phyloP scores from a whole-genome alignment of 2,888 invertebrate genomes.

The Netelia virgata region DNA sequence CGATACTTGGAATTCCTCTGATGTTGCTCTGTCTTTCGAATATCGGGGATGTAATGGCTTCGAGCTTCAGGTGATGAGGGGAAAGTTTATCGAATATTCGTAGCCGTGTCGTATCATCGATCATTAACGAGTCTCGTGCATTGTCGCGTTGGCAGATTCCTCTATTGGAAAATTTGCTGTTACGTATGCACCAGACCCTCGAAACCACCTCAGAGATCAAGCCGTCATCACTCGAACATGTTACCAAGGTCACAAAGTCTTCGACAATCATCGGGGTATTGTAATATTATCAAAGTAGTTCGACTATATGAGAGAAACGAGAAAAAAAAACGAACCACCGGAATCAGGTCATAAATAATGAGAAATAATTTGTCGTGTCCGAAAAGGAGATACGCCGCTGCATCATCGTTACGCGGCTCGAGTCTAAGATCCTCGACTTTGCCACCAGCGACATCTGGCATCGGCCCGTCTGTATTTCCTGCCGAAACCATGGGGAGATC shows the following conservation, averaged over 20 bases:
- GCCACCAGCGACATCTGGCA: background rate
- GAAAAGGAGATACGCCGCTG: no score
- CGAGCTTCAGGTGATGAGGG: conserved; percentile 90
- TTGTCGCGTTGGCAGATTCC: conserved; percentile 86
- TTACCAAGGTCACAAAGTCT: conserved; percentile 81
- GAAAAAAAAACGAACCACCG: no score
- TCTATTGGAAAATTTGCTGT: conserved; percentile 97
- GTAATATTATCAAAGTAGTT: no score
- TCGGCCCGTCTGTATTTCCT: conserved; percentile 85
- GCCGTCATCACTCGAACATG: conserved; percentile 81
- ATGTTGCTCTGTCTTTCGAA: conserved; percentile 98
- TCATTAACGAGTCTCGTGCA: conserved; percentile 6
- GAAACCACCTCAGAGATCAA: conserved; percentile 85
- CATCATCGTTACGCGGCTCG: conserved; percentile 31
- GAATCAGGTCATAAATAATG: no score
- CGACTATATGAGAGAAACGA: background rate
- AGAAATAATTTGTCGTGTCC: no score
- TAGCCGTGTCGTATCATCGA: no score
- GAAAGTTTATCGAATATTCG: background rate
- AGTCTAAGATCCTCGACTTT: conserved; percentile 46
- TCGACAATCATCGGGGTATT: conserved; percentile 80
- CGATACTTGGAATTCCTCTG: conserved; percentile 96
- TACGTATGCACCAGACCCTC: conserved; percentile 95
- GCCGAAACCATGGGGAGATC: conserved; percentile 85
- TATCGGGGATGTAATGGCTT: conserved; percentile 97